Evolutionary conservation across 2,888 invertebrate genomes (phyloP), one percentile per base, ranked within the genome.

Genomic region (Ditula angustiorana): DNA sequence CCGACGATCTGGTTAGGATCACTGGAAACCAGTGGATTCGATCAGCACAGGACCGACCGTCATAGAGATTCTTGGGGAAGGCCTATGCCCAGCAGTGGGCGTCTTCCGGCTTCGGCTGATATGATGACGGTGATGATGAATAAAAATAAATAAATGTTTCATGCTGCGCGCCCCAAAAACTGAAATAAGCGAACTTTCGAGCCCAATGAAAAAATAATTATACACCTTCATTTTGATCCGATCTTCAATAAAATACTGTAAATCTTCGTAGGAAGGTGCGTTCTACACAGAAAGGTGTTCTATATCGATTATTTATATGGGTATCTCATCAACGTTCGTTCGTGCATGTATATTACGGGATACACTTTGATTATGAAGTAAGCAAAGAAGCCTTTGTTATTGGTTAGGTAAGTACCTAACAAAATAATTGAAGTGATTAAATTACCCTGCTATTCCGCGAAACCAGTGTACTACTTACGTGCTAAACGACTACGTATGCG

Each of bases 251-350:
- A 41, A 16, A 5, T 4, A 56, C 41, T 28, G 5, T 44, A 10
- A 19, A 28, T 4, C 16, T 8, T 11, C 5, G 5, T 16, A 0
- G 8, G 7, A 59, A 26, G 49, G 49, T 59, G 26, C 28, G 21
- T 50, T 59, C 13, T 11, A n/a, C 21, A 5, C n/a, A n/a, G n/a
- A 8, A 13, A 0, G 49, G 8, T 16, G 7, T 24, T 3, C 41
- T 44, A 21, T 37, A 59, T 52, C 60, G 50, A 57, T 57, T 56
- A 59, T 47, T 30, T 47, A 37, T 59, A 49, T 41, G 21, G 35
- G 53, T 53, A 30, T 16, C 53, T 55, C 61, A 61, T 61, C 55
- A 46, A 24, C 5, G 26, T 10, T 8, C 55, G 33, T 5, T 55
- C 55, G 61, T 49, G 59, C 49, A 49, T 59, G 37, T 21, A n/a